phyloP scores from a whole-genome alignment of 1,140 invertebrate genomes.

The Hesperophylax magnus region DNA sequence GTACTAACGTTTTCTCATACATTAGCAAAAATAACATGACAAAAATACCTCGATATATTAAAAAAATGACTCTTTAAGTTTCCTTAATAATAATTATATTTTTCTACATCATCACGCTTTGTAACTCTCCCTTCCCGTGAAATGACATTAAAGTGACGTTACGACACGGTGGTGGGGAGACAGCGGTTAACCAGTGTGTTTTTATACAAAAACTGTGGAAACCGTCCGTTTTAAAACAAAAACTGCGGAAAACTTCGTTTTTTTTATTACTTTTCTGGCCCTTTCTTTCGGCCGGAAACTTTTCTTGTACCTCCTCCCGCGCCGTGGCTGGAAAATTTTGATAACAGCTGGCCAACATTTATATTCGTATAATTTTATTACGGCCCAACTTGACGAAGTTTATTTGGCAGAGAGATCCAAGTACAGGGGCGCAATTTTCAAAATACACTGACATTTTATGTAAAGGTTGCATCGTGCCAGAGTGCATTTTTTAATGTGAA shows the following conservation, averaged over 20 bases:
- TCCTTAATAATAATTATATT: too few relatives aligned
- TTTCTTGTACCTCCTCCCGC: not conserved
- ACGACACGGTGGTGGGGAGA: slow-evolving; percentile 19
- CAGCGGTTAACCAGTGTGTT: slow-evolving; percentile 20
- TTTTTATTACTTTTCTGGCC: slow-evolving; percentile 53
- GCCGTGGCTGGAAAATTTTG: slow-evolving; percentile 29
- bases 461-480: too few relatives aligned
- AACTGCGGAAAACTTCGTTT: slow-evolving; percentile 28
- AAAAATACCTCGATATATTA: too few relatives aligned
- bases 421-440: too few relatives aligned
- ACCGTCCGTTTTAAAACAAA: slow-evolving; percentile 28
- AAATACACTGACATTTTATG: too few relatives aligned
- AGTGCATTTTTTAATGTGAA: too few relatives aligned
- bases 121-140: not conserved
- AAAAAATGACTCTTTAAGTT: too few relatives aligned
- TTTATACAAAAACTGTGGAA: slow-evolving; percentile 6
- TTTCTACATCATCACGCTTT: too few relatives aligned
- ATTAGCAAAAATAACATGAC: too few relatives aligned
- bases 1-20: too few relatives aligned
- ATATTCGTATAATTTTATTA: slow-evolving; percentile 55
- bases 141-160: slow-evolving; percentile 46
- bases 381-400: slow-evolving; percentile 29
- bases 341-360: slow-evolving; percentile 46
- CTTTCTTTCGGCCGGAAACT: not conserved
- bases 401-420: not conserved